Base-by-base conservation (phyloP, 2,113 vertebrate species). In the Daboia siamensis region DNA sequence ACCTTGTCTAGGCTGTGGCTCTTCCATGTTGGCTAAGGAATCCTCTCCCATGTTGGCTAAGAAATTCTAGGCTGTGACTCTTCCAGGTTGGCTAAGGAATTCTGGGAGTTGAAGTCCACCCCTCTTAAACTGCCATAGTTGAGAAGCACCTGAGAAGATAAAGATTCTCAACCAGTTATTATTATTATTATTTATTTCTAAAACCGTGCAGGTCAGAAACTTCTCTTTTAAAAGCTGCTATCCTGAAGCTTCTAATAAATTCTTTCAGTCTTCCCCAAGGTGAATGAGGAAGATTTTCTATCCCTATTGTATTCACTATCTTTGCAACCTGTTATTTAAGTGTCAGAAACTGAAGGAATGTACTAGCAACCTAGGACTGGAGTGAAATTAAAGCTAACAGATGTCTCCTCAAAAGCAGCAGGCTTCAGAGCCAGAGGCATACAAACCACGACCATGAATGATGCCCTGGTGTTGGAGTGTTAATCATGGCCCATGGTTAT, bases 381-480 rank as follows among this genome's bases (percentile, higher is more conserved):
- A 92, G 64, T 69, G 39, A 55, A 89, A 89, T 84, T 54, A 84
- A 92, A 89, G 91, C 61, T 55, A 92, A 57, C 87, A 89, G 91
- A 89, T 92, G 87, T 84, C 91, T 89, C 17, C 52, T 92, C 64
- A 5, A 54, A 57, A 92, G 61, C 61, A 57, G 87, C 64, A 57
- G 87, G 87, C 23, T 57, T 89, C 48, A 26, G 87, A 84, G 87
- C 91, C 64, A 92, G 52, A 46, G 39, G 91, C 91, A 88, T 88
- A 17, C 88, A 88, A 88, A 88, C 61, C 10, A 61, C n/a, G 39
- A 84, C 84, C 52, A 80, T 84, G 91, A 89, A 57, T n/a, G 39
- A 84, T 57, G 87, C 52, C 91, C 80, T 29, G 26, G 87, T 56
- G 64, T 92, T 29, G 17, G 64, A 13, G 44, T 7, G 61, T 89